Conservation (phyloP, 2,888 invertebrate species). For the Pterobdella sp. region DNA sequence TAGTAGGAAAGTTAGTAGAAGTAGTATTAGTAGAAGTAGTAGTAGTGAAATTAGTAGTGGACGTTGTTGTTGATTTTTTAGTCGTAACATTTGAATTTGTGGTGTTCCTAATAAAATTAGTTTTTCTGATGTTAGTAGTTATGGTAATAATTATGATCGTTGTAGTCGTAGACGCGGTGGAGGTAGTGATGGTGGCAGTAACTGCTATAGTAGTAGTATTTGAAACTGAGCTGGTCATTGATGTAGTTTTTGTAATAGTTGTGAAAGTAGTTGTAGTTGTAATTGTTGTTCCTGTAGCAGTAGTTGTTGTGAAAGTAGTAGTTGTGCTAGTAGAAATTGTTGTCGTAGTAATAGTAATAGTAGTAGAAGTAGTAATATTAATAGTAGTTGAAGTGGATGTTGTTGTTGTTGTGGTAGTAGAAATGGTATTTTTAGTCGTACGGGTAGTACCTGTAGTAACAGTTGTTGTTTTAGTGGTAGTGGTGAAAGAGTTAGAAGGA, state of each 20-base stretch:
- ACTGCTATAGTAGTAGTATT: not conserved
- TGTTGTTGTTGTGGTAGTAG: conserved; percentile 16
- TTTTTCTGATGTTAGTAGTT: not conserved
- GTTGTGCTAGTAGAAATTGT: too few relatives aligned
- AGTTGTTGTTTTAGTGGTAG: conserved; percentile 13
- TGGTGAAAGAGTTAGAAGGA: not conserved
- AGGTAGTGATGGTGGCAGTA: conserved; percentile 4
- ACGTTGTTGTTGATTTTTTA: too few relatives aligned
- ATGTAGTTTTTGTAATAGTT: not conserved
- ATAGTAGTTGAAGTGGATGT: conserved; percentile 12
- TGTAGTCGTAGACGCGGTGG: conserved; percentile 4
- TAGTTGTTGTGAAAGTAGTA: too few relatives aligned
- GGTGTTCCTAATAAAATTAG: not conserved
- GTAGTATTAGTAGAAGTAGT: too few relatives aligned
- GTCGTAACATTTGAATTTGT: not conserved
- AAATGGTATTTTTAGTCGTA: conserved; percentile 11
- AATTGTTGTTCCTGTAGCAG: not conserved
- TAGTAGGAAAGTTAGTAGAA: too few relatives aligned
- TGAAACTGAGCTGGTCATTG: not conserved
- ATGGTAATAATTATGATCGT: not conserved
- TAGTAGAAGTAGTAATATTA: conserved; percentile 14
- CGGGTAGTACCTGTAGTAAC: conserved; percentile 9
- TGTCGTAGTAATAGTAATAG: too few relatives aligned
- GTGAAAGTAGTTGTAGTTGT: not conserved
- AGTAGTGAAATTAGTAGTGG: not conserved